A percentile compares a stretch with the other conserved stretches of the same genome.
These are phyloP conservation scores for Bujurquina vittata DNA, from an alignment of 2,113 vertebrate genomes.

Conservation along the genomic window DNA sequence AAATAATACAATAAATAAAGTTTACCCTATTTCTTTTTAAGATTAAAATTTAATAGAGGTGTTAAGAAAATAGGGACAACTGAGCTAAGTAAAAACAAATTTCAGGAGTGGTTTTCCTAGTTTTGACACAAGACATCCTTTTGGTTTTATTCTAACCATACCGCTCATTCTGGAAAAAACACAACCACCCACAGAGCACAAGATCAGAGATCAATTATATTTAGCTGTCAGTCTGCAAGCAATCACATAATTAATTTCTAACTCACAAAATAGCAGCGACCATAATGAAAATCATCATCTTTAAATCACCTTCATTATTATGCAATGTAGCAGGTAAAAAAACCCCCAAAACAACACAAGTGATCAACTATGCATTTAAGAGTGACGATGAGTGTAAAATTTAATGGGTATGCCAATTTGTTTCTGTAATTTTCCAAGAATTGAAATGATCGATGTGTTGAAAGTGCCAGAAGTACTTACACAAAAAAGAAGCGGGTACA, in stretches of 20 bases:
- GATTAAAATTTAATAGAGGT: background rate
- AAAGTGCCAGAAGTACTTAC: constrained; percentile 82
- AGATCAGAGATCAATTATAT: constrained; percentile 18
- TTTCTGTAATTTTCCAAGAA: background rate
- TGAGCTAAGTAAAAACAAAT: background rate
- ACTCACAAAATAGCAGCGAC: background rate
- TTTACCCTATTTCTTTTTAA: background rate
- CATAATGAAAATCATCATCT: background rate
- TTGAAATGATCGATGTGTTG: background rate
- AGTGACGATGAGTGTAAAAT: background rate
- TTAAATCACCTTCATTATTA: background rate
- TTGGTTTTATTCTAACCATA: background rate
- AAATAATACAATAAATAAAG: background rate
- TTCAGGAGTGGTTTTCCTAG: background rate
- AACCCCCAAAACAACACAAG: background rate
- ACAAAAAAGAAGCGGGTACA: constrained; percentile 99
- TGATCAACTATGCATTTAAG: constrained; percentile 6
- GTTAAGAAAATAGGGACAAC: background rate
- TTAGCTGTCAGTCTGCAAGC: constrained; percentile 34
- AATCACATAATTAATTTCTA: constrained; percentile 17
- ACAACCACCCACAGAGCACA: constrained; percentile 2
- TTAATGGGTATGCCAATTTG: background rate
- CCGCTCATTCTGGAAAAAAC: background rate
- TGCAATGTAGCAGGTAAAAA: constrained; percentile 1
- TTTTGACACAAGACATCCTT: background rate